Percentiles rank a stretch among this genome's conserved stretches.
These are phyloP conservation scores for Pungitius pungitius DNA, from an alignment of 2,113 vertebrate species.

Conservation along the genomic window DNA sequence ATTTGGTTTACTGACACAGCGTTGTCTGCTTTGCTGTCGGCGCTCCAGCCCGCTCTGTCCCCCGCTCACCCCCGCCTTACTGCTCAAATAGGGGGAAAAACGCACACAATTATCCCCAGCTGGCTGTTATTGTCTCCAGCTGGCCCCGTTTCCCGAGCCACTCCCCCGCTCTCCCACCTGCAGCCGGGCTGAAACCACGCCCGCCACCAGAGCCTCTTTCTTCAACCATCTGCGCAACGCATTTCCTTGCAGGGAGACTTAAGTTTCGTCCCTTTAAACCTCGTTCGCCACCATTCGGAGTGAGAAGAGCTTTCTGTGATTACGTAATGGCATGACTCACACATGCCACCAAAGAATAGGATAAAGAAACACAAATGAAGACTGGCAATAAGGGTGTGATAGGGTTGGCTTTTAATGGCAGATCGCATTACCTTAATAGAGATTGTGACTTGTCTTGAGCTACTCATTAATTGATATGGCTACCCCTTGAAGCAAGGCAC, in stretches of 20 bases:
- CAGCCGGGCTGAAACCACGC: no score
- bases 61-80: no score
- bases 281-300: not conserved
- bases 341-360: not conserved
- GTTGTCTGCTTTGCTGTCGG: no score
- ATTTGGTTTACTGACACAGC: no score
- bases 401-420: not conserved
- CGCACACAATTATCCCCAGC: no score
- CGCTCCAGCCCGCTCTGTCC: no score
- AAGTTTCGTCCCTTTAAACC: not conserved
- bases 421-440: not conserved
- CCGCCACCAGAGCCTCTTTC: not conserved
- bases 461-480: not conserved
- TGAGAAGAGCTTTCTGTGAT: not conserved
- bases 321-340: not conserved
- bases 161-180: no score
- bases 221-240: not conserved
- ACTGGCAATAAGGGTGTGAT: not conserved
- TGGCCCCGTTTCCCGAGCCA: no score
- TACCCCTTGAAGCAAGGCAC: not conserved
- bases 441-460: not conserved
- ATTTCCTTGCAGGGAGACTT: not conserved
- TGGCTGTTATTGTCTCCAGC: no score
- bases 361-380: not conserved
- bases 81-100: no score